Evolutionary conservation across 2,113 vertebrate species (phyloP), one percentile per base, ranked within the genome.

Genomic region (Martes martes): DNA sequence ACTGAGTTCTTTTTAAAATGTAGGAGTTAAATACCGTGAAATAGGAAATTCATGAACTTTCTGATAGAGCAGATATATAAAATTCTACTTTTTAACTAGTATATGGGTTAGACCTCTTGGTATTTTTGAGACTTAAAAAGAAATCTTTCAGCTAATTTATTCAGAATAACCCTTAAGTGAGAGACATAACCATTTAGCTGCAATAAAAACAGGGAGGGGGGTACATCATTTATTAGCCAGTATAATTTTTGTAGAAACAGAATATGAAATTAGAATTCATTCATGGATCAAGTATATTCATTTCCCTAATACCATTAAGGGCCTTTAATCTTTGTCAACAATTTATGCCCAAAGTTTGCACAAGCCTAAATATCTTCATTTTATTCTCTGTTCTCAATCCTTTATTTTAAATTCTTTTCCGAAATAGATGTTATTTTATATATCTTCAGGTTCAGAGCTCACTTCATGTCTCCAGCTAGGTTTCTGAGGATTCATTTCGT

Each of bases 231-330:
- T 97, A 97, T 93, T 81, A 94, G 89, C 91, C 0, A 0, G 86
- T 84, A 94, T 97, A 97, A 97, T 98, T 98, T 96, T 97, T 98
- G 97, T 98, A 97, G 98, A 95, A 98, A 96, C 90, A 97, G 97
- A n/a, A 93, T 95, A 96, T 97, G 95, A 95, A 97, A 97, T 63
- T 92, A 76, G 96, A 98, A 94, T 98, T 97, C 23, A 65, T 98
- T 33, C 47, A 95, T 96, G 98, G 95, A 97, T 59, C 97, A 89
- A 93, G 97, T 97, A n/a, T 97, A 97, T 98, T 97, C 69, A 95
- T 98, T 97, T 96, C 86, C 96, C 82, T 95, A 82, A 98, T 94
- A 98, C 95, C 98, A 94, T 93, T 96, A 8, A 96, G 82, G 96
- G 94, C 84, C 92, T 97, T 98, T 97, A 63, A 86, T 89, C 26